Evolutionary conservation across 2,113 vertebrate genomes (phyloP), one percentile per base, ranked within the genome.

Genomic region (Cyanoderma ruficeps): DNA sequence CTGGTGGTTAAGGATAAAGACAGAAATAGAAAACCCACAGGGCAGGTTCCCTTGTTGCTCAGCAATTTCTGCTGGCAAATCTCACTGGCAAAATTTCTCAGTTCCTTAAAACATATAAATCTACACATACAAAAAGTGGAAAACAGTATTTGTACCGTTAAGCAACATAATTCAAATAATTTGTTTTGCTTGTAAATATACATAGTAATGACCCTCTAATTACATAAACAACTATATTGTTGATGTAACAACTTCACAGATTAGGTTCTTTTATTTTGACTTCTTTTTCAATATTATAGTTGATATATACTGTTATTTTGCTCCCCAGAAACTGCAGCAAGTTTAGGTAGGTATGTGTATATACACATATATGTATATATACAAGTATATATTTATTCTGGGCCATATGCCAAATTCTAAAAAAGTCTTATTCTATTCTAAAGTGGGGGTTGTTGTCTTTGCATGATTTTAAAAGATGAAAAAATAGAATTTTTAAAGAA

Each of bases 281-380:
- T 87, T 60, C 15, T 63, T 78, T 71, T 44, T 79, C n/a, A 72
- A 41, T 68, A 37, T 75, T 60, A 19, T 64, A 47, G 41, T 82
- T 88, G 17, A 49, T 44, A 69, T 11, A n/a, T 44, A 56, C 41
- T 52, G 3, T 0, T 3, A 44, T 79, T 79, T 64, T n/a, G 15
- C 19, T 81, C 50, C 63, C 41, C 60, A 80, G 37, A 76, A 83
- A 60, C 24, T 28, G 31, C 3, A 31, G 18, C 28, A 87, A 56
- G 5, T 68, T 50, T 61, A 57, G n/a, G 8, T 49, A 59, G 56
- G 23, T 41, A 27, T 47, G 2, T 39, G 8, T n/a, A 4, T 17
- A 25, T 35, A 35, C 3, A 35, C 6, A 31, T 1, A 74, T 4
- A 42, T 1, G 9, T 2, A 35, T 20, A 23, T 4, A 17, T 2